These are phyloP conservation scores for Heterochromis multidens DNA, from an alignment of 2,113 vertebrate species.

Conservation along the genomic window DNA sequence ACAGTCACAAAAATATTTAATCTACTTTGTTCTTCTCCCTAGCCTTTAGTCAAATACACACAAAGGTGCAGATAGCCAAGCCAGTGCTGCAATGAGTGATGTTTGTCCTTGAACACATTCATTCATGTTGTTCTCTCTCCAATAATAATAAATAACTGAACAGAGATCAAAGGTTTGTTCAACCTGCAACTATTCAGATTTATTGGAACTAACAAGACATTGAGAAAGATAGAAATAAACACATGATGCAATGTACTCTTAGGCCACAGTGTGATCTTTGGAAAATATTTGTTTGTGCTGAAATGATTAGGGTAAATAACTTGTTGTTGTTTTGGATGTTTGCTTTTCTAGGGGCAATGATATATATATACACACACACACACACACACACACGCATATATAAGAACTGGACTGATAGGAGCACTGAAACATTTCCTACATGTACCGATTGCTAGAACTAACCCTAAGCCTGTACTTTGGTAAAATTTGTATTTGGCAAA, in stretches of 20 bases:
- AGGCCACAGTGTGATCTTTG: neutral
- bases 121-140: neutral
- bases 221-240: neutral
- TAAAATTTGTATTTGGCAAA: neutral
- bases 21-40: neutral
- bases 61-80: neutral
- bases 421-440: rapidly evolving
- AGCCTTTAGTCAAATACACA: neutral
- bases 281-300: neutral
- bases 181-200: neutral
- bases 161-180: neutral
- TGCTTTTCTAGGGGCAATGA: neutral
- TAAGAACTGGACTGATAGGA: neutral
- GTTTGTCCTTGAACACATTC: neutral
- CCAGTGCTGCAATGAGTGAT: neutral
- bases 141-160: neutral
- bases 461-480: neutral
- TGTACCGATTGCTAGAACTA: neutral
- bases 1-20: neutral
- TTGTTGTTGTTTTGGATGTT: neutral
- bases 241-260: neutral
- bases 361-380: too few species aligned
- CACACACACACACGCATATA: too few species aligned
- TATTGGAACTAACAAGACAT: neutral
- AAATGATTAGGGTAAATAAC: neutral